A percentile compares a stretch with the other conserved stretches of the same genome.
phyloP scores from a whole-genome alignment of 2,113 vertebrate species.

The Etheostoma cragini region DNA sequence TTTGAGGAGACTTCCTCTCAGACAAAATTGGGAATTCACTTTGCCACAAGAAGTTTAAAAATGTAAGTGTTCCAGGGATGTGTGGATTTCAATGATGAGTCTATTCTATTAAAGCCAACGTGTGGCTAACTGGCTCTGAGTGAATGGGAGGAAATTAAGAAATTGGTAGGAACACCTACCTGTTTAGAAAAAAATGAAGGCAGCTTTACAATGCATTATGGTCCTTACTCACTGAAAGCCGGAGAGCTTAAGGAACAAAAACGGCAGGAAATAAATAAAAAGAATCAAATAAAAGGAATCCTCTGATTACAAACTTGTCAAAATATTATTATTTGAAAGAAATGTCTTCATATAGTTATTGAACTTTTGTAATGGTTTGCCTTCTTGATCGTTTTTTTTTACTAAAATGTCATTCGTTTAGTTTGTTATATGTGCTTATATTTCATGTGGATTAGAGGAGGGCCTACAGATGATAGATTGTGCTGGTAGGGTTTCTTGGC shows the following conservation, averaged over 20 bases:
- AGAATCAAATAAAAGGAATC: neutral
- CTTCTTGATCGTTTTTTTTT: neutral
- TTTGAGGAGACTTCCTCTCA: neutral
- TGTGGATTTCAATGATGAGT: slow-evolving; percentile 7
- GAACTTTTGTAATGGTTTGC: neutral
- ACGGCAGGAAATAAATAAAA: neutral
- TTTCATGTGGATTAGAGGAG: neutral
- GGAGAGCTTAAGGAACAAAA: neutral
- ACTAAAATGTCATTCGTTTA: neutral
- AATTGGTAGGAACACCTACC: slow-evolving; percentile 21
- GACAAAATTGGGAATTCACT: neutral
- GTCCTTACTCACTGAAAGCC: neutral
- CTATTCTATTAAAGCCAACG: slow-evolving; percentile 29
- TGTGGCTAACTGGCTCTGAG: slow-evolving; percentile 14
- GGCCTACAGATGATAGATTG: neutral
- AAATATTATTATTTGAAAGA: neutral
- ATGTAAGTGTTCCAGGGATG: neutral
- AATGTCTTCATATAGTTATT: neutral
- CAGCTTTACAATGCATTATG: neutral
- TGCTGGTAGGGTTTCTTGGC: neutral
- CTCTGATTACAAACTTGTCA: neutral
- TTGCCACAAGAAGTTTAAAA: neutral
- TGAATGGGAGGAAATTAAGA: slow-evolving; percentile 42
- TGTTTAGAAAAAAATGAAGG: neutral
- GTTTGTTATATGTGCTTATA: neutral